Percentiles rank a stretch among this genome's conserved stretches.
Evolutionary conservation across 1,140 invertebrate species (phyloP).

Genomic region (Maconellicoccus hirsutus): DNA sequence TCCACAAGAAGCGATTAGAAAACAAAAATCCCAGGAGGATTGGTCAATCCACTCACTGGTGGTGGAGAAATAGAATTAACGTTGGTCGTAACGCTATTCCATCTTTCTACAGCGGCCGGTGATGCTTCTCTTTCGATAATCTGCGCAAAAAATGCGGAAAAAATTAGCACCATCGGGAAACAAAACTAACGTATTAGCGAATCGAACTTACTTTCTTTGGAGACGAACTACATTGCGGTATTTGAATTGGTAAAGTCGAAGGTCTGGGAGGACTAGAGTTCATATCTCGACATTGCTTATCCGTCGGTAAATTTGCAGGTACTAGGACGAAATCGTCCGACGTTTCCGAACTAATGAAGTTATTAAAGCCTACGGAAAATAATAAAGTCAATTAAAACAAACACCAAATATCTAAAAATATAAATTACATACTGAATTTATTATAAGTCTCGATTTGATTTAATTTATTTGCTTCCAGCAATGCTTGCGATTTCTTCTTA

Average conservation of each 20-base stretch:
- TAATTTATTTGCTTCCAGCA: too few relatives aligned
- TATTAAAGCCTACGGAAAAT: constrained; percentile 17
- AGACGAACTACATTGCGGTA: background rate
- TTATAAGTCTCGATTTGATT: too few relatives aligned
- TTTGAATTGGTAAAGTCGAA: constrained; percentile 49
- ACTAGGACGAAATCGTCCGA: constrained; percentile 78
- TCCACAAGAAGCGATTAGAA: too few relatives aligned
- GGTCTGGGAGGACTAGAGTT: constrained; percentile 50
- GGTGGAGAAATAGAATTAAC: constrained; percentile 83
- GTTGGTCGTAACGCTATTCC: constrained; percentile 44
- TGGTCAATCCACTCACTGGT: background rate
- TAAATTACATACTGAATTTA: too few relatives aligned
- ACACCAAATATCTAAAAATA: background rate
- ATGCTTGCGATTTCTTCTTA: too few relatives aligned
- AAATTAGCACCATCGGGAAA: too few relatives aligned
- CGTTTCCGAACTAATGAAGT: background rate
- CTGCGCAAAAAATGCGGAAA: background rate
- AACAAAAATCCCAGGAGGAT: too few relatives aligned
- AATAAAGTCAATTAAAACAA: background rate
- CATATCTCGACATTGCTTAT: constrained; percentile 27
- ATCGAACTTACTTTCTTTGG: constrained; percentile 32
- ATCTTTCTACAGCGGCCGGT: constrained; percentile 35
- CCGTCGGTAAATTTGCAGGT: constrained; percentile 52
- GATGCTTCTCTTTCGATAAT: background rate
- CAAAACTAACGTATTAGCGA: constrained; percentile 31